Conservation (phyloP, 2,113 vertebrate genomes). For the Bostrychus sinensis region DNA sequence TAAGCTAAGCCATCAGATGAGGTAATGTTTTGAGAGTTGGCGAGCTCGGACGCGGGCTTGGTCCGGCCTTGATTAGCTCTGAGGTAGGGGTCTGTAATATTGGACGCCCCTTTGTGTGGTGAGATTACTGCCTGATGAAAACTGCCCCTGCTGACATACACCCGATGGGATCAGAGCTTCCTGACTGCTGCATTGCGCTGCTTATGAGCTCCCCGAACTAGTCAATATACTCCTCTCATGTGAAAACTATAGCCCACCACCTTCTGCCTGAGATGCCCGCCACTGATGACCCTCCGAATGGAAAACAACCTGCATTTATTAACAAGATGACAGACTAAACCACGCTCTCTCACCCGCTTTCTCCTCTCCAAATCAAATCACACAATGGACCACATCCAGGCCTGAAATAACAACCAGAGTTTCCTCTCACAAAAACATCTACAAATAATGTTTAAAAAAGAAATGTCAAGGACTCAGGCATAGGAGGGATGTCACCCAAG, state of each 20-base stretch:
- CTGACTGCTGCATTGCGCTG: conserved; percentile 51
- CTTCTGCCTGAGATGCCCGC: conserved; percentile 29
- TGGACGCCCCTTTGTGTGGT: conserved; percentile 71
- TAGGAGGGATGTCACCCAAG: conserved; percentile 48
- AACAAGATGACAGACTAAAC: conserved; percentile 54
- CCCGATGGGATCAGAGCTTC: conserved; percentile 73
- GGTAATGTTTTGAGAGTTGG: conserved; percentile 66
- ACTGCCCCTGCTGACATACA: conserved; percentile 69
- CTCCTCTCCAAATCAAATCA: conserved; percentile 64
- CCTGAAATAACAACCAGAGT: conserved; percentile 30
- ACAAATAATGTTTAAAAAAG: conserved; percentile 52
- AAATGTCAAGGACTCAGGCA: conserved; percentile 28
- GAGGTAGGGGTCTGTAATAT: conserved; percentile 70
- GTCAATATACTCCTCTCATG: conserved; percentile 29
- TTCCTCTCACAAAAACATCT: conserved; percentile 55
- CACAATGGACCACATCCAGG: conserved; percentile 59
- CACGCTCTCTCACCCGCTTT: conserved; percentile 29
- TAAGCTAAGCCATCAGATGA: conserved; percentile 66
- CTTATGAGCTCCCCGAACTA: conserved; percentile 38
- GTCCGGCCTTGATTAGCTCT: conserved; percentile 73
- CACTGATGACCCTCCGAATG: conserved; percentile 50
- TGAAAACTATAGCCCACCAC: conserved; percentile 10
- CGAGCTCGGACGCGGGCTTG: conserved; percentile 46
- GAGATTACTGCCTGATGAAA: conserved; percentile 79
- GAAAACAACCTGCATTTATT: conserved; percentile 62